These are phyloP conservation scores for Lysiphlebus fabarum DNA, from an alignment of 1,140 invertebrate species.

Conservation along the genomic window DNA sequence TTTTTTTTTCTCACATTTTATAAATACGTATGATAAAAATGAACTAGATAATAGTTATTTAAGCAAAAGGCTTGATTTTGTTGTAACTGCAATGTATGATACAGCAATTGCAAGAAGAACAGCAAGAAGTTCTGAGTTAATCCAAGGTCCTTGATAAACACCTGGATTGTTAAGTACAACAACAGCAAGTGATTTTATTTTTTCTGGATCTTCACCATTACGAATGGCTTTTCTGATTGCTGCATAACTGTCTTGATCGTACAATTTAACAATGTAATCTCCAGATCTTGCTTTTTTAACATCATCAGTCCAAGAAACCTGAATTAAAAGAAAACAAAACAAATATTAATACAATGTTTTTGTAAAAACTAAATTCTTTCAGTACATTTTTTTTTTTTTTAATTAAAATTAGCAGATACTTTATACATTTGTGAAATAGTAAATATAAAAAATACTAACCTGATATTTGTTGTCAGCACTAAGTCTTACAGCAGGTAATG, in stretches of 20 bases:
- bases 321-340: constrained; percentile 29
- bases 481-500: constrained; percentile 74
- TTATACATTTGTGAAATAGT: not conserved
- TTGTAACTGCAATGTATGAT: constrained; percentile 82
- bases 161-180: constrained; percentile 79
- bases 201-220: constrained; percentile 63
- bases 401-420: not conserved
- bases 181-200: constrained; percentile 71
- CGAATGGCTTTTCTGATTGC: constrained; percentile 73
- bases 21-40: constrained; percentile 24
- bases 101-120: constrained; percentile 73
- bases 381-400: constrained; percentile 1
- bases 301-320: constrained; percentile 92
- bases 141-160: constrained; percentile 85
- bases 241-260: constrained; percentile 88
- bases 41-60: constrained; percentile 30
- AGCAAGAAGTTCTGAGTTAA: constrained; percentile 89
- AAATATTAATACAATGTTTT: too few species aligned
- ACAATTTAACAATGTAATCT: constrained; percentile 75
- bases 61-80: constrained; percentile 76
- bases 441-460: constrained; percentile 52
- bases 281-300: constrained; percentile 75
- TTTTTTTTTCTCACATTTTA: constrained; percentile 24
- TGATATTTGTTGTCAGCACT: constrained; percentile 73
- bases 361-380: not conserved